phyloP scores from a whole-genome alignment of 2,888 invertebrate species.

The Bedellia somnulentella region DNA sequence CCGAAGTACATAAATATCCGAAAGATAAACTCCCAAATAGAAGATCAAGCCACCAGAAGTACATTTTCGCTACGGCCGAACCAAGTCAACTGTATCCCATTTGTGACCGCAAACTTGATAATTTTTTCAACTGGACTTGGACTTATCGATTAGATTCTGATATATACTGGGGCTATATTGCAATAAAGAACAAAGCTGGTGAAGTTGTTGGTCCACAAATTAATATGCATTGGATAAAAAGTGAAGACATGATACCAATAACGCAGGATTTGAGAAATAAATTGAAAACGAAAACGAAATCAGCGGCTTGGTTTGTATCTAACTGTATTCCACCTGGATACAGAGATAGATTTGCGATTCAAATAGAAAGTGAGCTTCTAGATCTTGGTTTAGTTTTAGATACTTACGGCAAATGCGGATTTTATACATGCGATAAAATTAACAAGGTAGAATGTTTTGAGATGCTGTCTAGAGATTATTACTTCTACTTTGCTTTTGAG shows the following conservation, averaged over 20 bases:
- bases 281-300: constrained; percentile 17
- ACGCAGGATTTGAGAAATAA: constrained; percentile 13
- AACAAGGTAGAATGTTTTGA: constrained; percentile 6
- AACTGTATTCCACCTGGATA: constrained; percentile 20
- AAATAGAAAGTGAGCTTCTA: constrained; percentile 21
- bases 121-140: too few species aligned
- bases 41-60: constrained; percentile 25
- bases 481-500: constrained; percentile 15
- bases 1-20: constrained; percentile 7
- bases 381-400: constrained; percentile 18
- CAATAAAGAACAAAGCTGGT: constrained; percentile 9
- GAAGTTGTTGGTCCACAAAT: constrained; percentile 5
- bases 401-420: constrained; percentile 9
- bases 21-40: constrained; percentile 13
- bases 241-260: too few species aligned
- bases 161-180: constrained; percentile 13
- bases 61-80: constrained; percentile 25
- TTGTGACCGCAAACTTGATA: too few species aligned
- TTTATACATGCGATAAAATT: constrained; percentile 5
- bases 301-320: constrained; percentile 34
- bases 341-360: neutral
- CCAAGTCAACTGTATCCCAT: too few species aligned
- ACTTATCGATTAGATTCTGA: constrained; percentile 14
- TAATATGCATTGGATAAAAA: constrained; percentile 20
- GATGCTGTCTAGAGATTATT: constrained; percentile 11